Conservation (phyloP, 1,140 invertebrate species). For the Listronotus bonariensis region DNA sequence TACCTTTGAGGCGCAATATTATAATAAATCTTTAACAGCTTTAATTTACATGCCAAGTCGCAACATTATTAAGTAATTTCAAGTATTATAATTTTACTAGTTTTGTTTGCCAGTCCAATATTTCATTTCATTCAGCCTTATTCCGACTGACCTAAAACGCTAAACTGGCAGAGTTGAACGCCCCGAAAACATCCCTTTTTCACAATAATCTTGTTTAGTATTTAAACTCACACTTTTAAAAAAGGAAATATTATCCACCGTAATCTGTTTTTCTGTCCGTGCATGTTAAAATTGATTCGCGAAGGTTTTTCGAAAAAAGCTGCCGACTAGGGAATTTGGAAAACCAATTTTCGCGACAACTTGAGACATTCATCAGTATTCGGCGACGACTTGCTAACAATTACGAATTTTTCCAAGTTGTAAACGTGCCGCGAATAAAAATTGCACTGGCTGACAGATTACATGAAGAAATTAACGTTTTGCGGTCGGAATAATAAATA, state of each 20-base stretch:
- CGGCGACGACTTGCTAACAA: conserved; percentile 20
- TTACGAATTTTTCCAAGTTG: conserved; percentile 32
- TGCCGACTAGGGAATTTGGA: conserved; percentile 3
- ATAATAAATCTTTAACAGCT: too few relatives aligned
- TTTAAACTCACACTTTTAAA: conserved; percentile 19
- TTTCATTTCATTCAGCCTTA: too few relatives aligned
- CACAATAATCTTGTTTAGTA: conserved; percentile 17
- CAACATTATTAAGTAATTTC: too few relatives aligned
- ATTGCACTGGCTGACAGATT: conserved; percentile 16
- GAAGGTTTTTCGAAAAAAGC: not conserved
- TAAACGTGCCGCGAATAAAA: conserved; percentile 18
- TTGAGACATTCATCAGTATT: not conserved
- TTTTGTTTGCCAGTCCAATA: too few relatives aligned
- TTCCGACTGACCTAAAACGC: too few relatives aligned
- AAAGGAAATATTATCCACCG: not conserved
- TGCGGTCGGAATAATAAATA: conserved; percentile 24
- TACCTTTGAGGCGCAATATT: too few relatives aligned
- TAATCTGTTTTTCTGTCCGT: conserved; percentile 8
- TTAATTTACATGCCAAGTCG: too few relatives aligned
- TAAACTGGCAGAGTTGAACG: conserved; percentile 9
- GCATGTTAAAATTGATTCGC: conserved; percentile 10
- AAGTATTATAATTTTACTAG: too few relatives aligned
- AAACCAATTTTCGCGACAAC: conserved; percentile 22
- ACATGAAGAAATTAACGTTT: conserved; percentile 33
- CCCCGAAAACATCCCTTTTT: conserved; percentile 5